Evolutionary conservation across 2,113 vertebrate genomes (phyloP), one percentile per base, ranked within the genome.

Genomic region (Cottus gobio): DNA sequence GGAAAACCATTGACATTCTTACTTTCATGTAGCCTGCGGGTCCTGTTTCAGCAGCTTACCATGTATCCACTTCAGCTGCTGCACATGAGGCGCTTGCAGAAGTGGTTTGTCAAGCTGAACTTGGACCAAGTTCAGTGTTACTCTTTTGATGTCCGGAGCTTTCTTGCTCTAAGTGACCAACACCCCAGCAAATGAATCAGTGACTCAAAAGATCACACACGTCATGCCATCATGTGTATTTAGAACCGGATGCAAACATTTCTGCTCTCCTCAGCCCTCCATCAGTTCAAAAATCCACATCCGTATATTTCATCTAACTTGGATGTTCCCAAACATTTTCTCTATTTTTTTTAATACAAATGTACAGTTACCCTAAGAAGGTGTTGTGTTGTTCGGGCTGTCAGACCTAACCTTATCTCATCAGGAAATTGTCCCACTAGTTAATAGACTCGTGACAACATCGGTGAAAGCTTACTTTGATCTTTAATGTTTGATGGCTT

Each of bases 1-100:
- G 50, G 56, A n/a, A 54, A 72, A 69, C 58, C 72, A 85, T 65
- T 85, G 75, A 77, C 58, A 85, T 77, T 88, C 71, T 64, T 31
- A 34, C 28, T 78, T 67, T 73, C 24, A 37, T 56, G 75, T 66
- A 34, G 42, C 84, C 71, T 44, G 48, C 1, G 12, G 80, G 39
- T 68, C 48, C 67, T 30, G 28, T 82, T 58, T 79, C 58, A 77
- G 83, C 58, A 26, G 65, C 74, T 79, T 52, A 54, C 28, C 2
- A 30, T 63, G 64, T 37, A 52, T 65, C 58, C 71, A 57, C 71
- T 50, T 66, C 0, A 13, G 24, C 64, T 72, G 57, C 68, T 61
- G 67, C 66, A 71, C 65, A 77, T 48, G 54, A 80, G 56, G 20
- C 1, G 22, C 62, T 74, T 76, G 36, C 65, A 81, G 48, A 75